Evolutionary conservation across 2,888 invertebrate genomes (phyloP).

Genomic region (Drosophila anomelani): DNA sequence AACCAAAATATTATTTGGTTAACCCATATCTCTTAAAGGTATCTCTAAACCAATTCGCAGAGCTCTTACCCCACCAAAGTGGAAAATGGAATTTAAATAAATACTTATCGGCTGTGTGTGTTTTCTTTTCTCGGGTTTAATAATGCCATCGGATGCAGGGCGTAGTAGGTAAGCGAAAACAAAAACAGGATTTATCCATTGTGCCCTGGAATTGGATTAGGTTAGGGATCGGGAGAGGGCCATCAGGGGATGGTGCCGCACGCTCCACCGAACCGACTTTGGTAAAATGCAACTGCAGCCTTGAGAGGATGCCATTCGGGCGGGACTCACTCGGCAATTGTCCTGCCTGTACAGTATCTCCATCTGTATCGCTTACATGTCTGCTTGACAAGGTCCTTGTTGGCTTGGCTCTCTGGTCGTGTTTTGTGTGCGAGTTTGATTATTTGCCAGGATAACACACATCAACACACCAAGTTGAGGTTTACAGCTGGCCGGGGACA

Average conservation of each 20-base stretch:
- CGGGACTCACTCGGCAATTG: conserved; percentile 45
- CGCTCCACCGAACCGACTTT: conserved; percentile 62
- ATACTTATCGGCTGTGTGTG: conserved; percentile 25
- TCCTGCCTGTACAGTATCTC: conserved; percentile 53
- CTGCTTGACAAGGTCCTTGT: conserved; percentile 73
- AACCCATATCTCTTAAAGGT: conserved; percentile 1
- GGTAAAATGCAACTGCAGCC: conserved; percentile 49
- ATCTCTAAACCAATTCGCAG: neutral
- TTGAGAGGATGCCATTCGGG: conserved; percentile 39
- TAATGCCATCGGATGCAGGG: conserved; percentile 9
- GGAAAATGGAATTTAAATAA: conserved; percentile 35
- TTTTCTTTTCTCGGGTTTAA: conserved; percentile 35
- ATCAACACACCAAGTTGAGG: conserved; percentile 62
- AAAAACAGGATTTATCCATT: conserved; percentile 77
- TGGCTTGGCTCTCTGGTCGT: conserved; percentile 41
- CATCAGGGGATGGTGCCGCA: conserved; percentile 36
- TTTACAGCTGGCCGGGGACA: conserved; percentile 40
- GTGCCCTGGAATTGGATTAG: conserved; percentile 78
- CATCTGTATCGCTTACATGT: conserved; percentile 69
- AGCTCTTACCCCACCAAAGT: conserved; percentile 6
- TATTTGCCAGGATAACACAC: conserved; percentile 71
- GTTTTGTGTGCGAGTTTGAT: conserved; percentile 56
- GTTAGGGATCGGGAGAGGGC: conserved; percentile 52
- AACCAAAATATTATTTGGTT: neutral
- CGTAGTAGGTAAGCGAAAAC: conserved; percentile 49